Evolutionary conservation across 2,797 vertebrate species (phyloP).

Genomic region (Pseudochaenichthys georgianus): DNA sequence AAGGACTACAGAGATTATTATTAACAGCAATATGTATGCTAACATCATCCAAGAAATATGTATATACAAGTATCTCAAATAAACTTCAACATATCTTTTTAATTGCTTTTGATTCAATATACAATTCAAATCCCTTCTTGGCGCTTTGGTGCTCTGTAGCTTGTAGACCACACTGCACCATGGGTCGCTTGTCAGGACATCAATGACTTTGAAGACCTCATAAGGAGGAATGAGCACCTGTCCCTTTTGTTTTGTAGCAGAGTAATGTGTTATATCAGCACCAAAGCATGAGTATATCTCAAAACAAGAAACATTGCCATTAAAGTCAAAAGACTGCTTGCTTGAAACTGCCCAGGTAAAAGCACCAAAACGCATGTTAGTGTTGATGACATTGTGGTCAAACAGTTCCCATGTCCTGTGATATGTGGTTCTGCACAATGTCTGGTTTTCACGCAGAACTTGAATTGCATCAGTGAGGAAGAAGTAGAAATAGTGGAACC

Average conservation of each 20-base stretch:
- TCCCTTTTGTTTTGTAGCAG: conserved; percentile 17
- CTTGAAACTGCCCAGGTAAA: conserved; percentile 37
- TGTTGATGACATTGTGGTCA: conserved; percentile 15
- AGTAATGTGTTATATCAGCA: conserved; percentile 66
- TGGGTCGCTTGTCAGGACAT: conserved; percentile 33
- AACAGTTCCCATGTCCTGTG: conserved; percentile 26
- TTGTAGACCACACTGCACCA: conserved; percentile 65
- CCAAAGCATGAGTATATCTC: conserved; percentile 66
- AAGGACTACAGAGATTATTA: conserved; percentile 39
- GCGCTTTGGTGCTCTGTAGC: conserved; percentile 52
- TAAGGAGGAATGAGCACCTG: conserved; percentile 68
- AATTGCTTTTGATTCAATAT: conserved; percentile 15
- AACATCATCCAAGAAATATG: not conserved
- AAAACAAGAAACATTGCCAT: conserved; percentile 59
- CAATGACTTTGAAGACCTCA: conserved; percentile 62
- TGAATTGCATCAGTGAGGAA: conserved; percentile 57
- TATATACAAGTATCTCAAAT: not conserved
- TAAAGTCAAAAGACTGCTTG: not conserved
- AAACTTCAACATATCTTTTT: not conserved
- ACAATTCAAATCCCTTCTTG: conserved; percentile 56
- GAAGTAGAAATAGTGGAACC: conserved; percentile 65
- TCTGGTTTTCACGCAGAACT: conserved; percentile 31
- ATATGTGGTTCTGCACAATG: conserved; percentile 42
- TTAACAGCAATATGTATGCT: conserved; percentile 3
- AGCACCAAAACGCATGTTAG: conserved; percentile 53